Evolutionary conservation across 2,113 vertebrate species (phyloP).

Genomic region (Taxidea taxus): DNA sequence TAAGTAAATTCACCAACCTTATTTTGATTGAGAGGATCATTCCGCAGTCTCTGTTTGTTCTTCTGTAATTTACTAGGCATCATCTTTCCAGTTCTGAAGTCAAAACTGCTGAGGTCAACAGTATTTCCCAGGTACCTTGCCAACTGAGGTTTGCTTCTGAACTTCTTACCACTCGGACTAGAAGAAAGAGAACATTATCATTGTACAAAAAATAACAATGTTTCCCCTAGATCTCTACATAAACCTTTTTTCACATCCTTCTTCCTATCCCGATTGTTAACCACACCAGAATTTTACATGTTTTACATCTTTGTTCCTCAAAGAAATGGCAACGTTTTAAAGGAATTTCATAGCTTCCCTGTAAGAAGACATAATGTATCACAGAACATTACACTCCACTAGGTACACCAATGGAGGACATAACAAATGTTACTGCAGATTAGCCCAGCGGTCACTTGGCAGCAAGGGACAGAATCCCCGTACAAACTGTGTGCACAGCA

Average conservation of each 20-base stretch:
- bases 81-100: constrained; percentile 91
- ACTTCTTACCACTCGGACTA: constrained; percentile 93
- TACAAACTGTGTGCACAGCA: neutral
- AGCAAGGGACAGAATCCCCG: neutral
- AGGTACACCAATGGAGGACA: neutral
- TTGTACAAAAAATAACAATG: constrained; percentile 59
- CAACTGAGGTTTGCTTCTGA: constrained; percentile 94
- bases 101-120: constrained; percentile 89
- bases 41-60: constrained; percentile 91
- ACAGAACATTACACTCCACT: neutral
- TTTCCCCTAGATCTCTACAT: constrained; percentile 20
- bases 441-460: neutral
- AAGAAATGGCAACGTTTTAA: neutral
- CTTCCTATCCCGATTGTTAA: neutral
- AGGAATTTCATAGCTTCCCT: neutral
- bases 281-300: neutral
- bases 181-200: constrained; percentile 77
- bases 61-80: constrained; percentile 94
- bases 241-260: neutral
- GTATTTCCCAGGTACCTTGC: constrained; percentile 90
- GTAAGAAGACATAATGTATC: neutral
- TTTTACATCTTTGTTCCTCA: neutral
- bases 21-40: constrained; percentile 86
- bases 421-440: neutral
- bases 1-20: constrained; percentile 84